Conservation (phyloP, 2,113 vertebrate species). For the Phocoena sinus region DNA sequence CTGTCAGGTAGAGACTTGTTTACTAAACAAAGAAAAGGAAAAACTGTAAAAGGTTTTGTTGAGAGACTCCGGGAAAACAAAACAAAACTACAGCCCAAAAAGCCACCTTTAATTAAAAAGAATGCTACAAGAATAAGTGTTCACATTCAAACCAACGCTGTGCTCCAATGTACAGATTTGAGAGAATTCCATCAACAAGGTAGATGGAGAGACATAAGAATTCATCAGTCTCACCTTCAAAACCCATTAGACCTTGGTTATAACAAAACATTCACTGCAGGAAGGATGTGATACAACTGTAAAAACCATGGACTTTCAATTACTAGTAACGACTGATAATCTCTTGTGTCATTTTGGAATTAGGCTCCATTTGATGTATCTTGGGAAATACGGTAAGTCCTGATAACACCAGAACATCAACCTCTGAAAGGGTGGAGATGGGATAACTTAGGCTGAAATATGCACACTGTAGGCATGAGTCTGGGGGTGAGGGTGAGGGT, state of each 20-base stretch:
- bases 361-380: not conserved
- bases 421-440: not conserved
- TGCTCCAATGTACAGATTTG: not conserved
- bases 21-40: not conserved
- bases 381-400: not conserved
- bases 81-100: not conserved
- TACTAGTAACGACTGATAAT: not conserved
- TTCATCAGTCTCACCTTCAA: not conserved
- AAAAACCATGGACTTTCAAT: not conserved
- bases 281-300: not conserved
- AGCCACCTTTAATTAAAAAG: slow-evolving; percentile 34
- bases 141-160: not conserved
- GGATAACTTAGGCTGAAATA: not conserved
- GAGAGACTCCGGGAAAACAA: not conserved
- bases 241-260: not conserved
- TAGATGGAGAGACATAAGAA: not conserved
- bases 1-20: slow-evolving; percentile 49
- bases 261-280: not conserved
- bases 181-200: not conserved
- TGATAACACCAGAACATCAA: not conserved
- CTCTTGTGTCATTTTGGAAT: not conserved
- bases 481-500: accelerated
- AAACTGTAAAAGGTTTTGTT: not conserved
- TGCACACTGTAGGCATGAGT: accelerated
- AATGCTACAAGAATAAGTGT: not conserved